Evolutionary conservation across 1,140 invertebrate species (phyloP).

Genomic region (Pararge aegeria): DNA sequence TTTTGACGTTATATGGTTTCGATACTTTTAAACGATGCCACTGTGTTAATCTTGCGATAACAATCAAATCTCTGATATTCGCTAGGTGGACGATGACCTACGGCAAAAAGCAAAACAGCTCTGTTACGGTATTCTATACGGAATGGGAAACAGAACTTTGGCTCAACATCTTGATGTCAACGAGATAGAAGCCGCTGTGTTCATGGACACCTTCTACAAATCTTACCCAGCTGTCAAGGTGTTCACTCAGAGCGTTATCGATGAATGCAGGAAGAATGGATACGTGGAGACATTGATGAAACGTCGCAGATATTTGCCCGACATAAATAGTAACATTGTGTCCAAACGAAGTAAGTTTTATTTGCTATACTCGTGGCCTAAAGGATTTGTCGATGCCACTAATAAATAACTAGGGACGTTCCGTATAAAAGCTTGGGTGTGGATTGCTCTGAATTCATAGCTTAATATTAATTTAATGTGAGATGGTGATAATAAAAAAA

Average conservation of each 20-base stretch:
- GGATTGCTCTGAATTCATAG: no score
- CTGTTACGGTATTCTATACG: slow-evolving; percentile 98
- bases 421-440: no score
- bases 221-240: slow-evolving; percentile 88
- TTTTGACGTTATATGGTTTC: no score
- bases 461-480: no score
- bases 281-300: slow-evolving; percentile 92
- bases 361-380: no score
- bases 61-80: neutral
- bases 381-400: no score
- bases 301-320: slow-evolving; percentile 88
- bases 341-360: slow-evolving; percentile 75
- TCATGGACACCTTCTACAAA: slow-evolving; percentile 91
- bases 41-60: no score
- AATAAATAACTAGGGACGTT: no score
- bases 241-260: slow-evolving; percentile 85
- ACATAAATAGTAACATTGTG: slow-evolving; percentile 84
- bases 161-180: slow-evolving; percentile 89
- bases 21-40: no score
- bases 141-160: slow-evolving; percentile 95
- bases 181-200: slow-evolving; percentile 88
- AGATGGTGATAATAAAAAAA: no score
- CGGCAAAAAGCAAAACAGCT: slow-evolving; percentile 95
- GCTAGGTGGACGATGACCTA: slow-evolving; percentile 85
- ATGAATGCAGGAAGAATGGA: slow-evolving; percentile 85